A percentile compares a stretch with the other conserved stretches of the same genome.
These are phyloP conservation scores for Alosa sapidissima DNA, from an alignment of 2,797 vertebrate species.

Conservation along the genomic window DNA sequence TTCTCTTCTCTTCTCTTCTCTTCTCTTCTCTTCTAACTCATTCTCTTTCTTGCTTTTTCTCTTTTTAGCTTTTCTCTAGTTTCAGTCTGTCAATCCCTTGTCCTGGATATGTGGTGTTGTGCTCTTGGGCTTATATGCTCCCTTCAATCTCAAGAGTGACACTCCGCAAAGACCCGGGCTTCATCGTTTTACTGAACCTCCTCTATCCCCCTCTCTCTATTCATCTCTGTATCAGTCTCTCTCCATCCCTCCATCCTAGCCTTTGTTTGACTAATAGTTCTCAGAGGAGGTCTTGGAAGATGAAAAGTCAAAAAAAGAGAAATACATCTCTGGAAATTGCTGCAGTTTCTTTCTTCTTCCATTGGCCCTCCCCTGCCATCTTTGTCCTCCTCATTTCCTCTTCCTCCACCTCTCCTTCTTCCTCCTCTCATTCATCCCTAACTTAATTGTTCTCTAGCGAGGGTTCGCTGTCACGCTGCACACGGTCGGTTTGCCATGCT, in stretches of 20 bases:
- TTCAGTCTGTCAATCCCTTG: neutral
- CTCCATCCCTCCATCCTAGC: neutral
- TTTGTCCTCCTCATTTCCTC: neutral
- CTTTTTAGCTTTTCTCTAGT: neutral
- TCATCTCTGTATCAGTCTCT: neutral
- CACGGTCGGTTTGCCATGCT: neutral
- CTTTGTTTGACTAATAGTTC: conserved; percentile 20
- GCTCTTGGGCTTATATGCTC: neutral
- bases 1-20: neutral
- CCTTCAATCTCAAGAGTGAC: neutral
- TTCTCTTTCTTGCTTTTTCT: neutral
- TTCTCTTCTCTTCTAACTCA: neutral
- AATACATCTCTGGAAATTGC: neutral
- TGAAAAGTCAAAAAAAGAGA: neutral
- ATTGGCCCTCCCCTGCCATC: neutral
- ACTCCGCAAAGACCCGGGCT: neutral
- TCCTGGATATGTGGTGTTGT: neutral
- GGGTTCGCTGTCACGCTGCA: neutral
- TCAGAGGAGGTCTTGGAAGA: conserved; percentile 15
- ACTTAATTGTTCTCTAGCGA: neutral
- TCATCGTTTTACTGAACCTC: neutral
- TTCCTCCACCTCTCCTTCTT: neutral
- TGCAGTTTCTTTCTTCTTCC: neutral
- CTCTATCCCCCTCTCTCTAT: neutral
- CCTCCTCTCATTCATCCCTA: neutral